A percentile compares a stretch with the other conserved stretches of the same genome.
phyloP scores from a whole-genome alignment of 2,113 vertebrate genomes.

The Neomonachus schauinslandi region DNA sequence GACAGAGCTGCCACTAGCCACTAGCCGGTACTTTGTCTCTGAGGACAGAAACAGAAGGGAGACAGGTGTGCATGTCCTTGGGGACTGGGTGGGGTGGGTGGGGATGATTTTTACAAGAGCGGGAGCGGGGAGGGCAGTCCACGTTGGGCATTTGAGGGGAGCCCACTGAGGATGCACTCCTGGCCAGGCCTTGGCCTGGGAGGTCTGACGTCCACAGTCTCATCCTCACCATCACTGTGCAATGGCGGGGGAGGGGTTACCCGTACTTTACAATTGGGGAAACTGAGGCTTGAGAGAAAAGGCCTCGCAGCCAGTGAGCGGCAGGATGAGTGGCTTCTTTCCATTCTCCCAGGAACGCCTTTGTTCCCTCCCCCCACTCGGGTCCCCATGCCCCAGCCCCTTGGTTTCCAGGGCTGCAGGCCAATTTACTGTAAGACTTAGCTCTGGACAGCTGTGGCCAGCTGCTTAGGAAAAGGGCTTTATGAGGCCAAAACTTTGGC shows the following conservation, averaged over 20 bases:
- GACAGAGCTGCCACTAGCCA: fast-evolving
- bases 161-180: fast-evolving
- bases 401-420: background rate
- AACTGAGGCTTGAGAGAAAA: background rate
- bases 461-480: constrained; percentile 56
- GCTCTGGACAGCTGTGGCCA: constrained; percentile 67
- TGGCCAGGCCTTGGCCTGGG: background rate
- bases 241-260: fast-evolving
- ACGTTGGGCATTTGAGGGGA: background rate
- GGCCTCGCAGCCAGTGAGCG: fast-evolving
- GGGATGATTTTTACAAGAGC: fast-evolving
- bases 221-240: fast-evolving
- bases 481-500: background rate
- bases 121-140: fast-evolving
- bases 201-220: fast-evolving
- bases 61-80: fast-evolving
- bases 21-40: background rate
- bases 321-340: fast-evolving
- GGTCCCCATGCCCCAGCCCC: fast-evolving
- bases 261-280: background rate
- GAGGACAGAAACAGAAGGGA: background rate
- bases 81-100: fast-evolving
- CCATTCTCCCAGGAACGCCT: background rate
- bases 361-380: fast-evolving
- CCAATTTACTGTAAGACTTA: background rate